Conservation (phyloP, 1,140 invertebrate species). For the Saccostrea cuccullata region DNA sequence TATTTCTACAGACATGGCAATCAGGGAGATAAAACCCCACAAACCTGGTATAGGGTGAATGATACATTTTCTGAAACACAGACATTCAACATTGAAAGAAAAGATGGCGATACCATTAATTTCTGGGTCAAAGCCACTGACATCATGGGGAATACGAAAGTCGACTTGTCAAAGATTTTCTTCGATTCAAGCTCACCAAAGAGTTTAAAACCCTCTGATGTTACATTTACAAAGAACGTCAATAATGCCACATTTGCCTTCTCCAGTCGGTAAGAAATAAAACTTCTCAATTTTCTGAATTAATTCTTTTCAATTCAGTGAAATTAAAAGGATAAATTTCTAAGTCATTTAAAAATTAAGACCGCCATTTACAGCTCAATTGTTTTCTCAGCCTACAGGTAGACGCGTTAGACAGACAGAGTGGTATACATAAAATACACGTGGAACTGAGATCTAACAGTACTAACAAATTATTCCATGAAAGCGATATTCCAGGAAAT, state of each 20-base stretch:
- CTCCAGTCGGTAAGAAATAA: background rate
- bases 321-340: too few relatives aligned
- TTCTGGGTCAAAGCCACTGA: constrained; percentile 51
- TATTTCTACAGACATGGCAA: constrained; percentile 28
- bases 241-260: background rate
- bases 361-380: too few relatives aligned
- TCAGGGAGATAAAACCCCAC: constrained; percentile 24
- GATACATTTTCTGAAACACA: constrained; percentile 16
- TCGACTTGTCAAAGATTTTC: constrained; percentile 36
- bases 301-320: too few relatives aligned
- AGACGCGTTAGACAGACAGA: constrained; percentile 33
- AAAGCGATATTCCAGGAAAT: constrained; percentile 35
- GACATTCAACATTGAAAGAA: constrained; percentile 30
- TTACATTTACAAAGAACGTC: background rate
- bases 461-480: background rate
- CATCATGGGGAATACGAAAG: constrained; percentile 38
- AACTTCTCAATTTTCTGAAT: background rate
- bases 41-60: constrained; percentile 19
- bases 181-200: constrained; percentile 45
- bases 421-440: constrained; percentile 46
- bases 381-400: constrained; percentile 32
- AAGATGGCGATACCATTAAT: constrained; percentile 44
- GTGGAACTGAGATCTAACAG: constrained; percentile 23
- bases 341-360: too few relatives aligned
- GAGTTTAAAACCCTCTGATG: background rate